Conservation (phyloP, 1,140 invertebrate genomes). For the Psix sp. region DNA sequence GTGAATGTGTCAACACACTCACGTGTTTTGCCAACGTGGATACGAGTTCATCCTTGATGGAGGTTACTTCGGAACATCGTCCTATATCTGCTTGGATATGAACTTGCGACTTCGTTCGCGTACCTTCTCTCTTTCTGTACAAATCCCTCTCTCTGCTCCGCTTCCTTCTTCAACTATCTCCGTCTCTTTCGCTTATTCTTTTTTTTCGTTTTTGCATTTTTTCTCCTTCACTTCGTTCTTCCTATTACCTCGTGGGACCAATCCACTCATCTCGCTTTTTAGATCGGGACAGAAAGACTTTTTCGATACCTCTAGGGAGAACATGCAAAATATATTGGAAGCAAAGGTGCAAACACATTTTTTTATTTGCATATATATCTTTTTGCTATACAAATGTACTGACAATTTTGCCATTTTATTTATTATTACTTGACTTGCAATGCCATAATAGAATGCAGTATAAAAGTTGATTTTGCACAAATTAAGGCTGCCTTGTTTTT, state of each 20-base stretch:
- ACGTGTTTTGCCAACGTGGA: conserved; percentile 32
- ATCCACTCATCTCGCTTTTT: conserved; percentile 39
- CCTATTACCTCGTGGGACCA: conserved; percentile 28
- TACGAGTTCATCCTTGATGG: conserved; percentile 75
- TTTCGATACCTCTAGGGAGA: too few relatives aligned
- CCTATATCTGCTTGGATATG: conserved; percentile 74
- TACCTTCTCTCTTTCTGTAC: conserved; percentile 3
- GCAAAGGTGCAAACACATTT: too few relatives aligned
- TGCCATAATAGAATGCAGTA: too few relatives aligned
- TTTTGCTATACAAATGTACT: too few relatives aligned
- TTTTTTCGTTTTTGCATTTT: conserved; percentile 48
- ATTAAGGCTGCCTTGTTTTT: conserved; percentile 65
- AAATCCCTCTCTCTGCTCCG: conserved; percentile 7
- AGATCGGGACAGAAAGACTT: neutral
- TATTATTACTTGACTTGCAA: too few relatives aligned
- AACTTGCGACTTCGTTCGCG: conserved; percentile 71
- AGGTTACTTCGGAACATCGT: conserved; percentile 76
- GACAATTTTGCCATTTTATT: too few relatives aligned
- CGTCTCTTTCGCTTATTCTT: too few relatives aligned
- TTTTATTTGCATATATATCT: too few relatives aligned
- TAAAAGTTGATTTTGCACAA: too few relatives aligned
- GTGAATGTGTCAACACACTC: conserved; percentile 19
- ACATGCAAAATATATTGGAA: too few relatives aligned
- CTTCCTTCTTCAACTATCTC: conserved; percentile 24
- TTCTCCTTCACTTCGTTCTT: conserved; percentile 30